These are phyloP conservation scores for Hetaerina titia DNA, from an alignment of 2,888 invertebrate species.

Conservation along the genomic window DNA sequence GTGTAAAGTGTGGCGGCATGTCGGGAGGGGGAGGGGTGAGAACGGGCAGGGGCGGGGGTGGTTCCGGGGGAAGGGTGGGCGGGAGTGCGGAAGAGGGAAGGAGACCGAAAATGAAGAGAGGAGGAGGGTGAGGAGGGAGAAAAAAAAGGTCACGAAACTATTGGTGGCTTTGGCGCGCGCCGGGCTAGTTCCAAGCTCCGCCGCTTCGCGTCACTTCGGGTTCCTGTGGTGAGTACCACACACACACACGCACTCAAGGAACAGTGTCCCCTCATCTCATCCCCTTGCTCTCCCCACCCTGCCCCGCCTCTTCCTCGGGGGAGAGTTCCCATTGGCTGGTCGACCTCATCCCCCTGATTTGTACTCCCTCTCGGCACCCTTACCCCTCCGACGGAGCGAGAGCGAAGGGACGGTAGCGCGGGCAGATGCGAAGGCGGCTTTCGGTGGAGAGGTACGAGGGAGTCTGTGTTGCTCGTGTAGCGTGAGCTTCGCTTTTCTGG, in stretches of 20 bases:
- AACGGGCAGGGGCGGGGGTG: not conserved
- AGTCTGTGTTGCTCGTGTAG: not conserved
- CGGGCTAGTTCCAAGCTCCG: conserved; percentile 53
- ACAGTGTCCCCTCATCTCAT: not conserved
- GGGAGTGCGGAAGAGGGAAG: not conserved
- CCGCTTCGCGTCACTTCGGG: conserved; percentile 62
- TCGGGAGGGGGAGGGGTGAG: not conserved
- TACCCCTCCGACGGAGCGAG: not conserved
- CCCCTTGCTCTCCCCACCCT: not conserved
- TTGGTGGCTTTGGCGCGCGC: conserved; percentile 49
- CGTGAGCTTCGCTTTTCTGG: not conserved
- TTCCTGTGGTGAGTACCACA: conserved; percentile 49
- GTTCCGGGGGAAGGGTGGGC: not conserved
- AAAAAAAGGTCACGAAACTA: not conserved
- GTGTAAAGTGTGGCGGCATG: not conserved
- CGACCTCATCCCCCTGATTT: conserved; percentile 4
- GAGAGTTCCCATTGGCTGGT: not conserved
- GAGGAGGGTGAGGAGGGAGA: not conserved
- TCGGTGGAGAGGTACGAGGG: conserved; percentile 4
- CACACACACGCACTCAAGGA: not conserved
- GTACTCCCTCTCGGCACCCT: not conserved
- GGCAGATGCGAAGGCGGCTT: conserved; percentile 55
- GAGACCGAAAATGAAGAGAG: not conserved
- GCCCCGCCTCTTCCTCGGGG: not conserved
- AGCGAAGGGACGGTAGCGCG: conserved; percentile 1